Base-by-base conservation (phyloP, 2,113 vertebrate species). In the Bufo bufo region DNA sequence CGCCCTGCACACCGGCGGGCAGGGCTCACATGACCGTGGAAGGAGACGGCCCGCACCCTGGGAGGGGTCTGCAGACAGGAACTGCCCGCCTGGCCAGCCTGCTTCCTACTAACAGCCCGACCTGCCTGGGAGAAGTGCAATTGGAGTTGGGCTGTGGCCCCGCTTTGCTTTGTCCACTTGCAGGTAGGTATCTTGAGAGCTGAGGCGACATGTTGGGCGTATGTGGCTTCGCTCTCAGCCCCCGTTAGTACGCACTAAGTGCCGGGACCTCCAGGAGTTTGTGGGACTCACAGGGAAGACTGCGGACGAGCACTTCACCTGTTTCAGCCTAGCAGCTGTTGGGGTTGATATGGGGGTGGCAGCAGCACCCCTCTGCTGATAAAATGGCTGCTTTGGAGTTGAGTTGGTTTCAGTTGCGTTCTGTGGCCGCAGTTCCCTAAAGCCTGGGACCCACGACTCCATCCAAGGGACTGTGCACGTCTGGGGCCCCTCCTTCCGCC, bases 31-130 rank as follows among this genome's bases (percentile, higher is more conserved):
- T 75, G 72, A 75, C 23, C 45, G 72, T 50, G 72, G 72, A 75
- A 75, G 49, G 72, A 75, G 74, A 4, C 58, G 4, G 49, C 33
- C 63, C 65, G 17, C 82, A 33, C 10, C n/a, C 19, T 69, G 74
- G 85, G 85, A 86, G 85, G 85, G 43, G 85, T 23, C 75, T 47
- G 13, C 10, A 17, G 10, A 66, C 85, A 86, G 85, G 85, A 86
- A 86, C 85, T 86, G 59, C 74, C 72, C 43, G 72, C 14, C 74
- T 86, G 33, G 33, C 33, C 85, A 86, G 66, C 85, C 85, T 86
- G 74, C 78, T 86, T 86, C 85, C 74, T 78, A 58, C 20, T 19
- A 50, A 61, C 43, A n/a, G 23, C 17, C 74, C 45, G 84, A 72
- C 56, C 43, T 58, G 47, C 56, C 43, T 58, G 47, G 85, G 47